Evolutionary conservation across 2,797 vertebrate species (phyloP), one percentile per base, ranked within the genome.

Genomic region (Gobionotothen gibberifrons): DNA sequence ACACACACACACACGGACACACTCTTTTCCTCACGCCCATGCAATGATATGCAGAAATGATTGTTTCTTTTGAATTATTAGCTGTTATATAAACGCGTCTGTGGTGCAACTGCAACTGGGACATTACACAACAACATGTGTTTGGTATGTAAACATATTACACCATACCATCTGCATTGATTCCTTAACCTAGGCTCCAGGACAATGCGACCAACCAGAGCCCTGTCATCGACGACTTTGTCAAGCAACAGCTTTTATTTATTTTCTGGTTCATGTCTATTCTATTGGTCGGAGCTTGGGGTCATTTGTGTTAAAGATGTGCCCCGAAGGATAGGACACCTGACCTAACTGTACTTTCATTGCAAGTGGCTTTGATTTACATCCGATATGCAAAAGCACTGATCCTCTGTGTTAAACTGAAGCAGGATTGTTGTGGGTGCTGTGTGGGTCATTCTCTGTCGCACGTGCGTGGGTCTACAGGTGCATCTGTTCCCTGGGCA

Each of bases 1-100:
- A 32, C 22, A 22, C 19, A 54, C 72, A 77, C 56, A 14, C 60
- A 36, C 32, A 36, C 1, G 36, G 1, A 36, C 32, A 36, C 32
- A 0, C 32, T 32, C 32, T 15, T 51, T 60, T 78, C 40, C 40
- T 58, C 39, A 14, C 21, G 6, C 55, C 55, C 61, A 44, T 75
- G 53, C 74, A 79, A 65, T 69, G 43, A 80, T 75, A 67, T 83
- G 59, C 16, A 48, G 55, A 67, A 69, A 46, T 71, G 15, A 68
- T 86, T 69, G 63, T 67, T 76, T 79, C 15, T 61, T 15, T 5
- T 65, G 73, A 84, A 49, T 88, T 87, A 89, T 57, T 69, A 83
- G 75, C 59, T 76, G 79, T 81, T 77, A 62, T n/a, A 43, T 65
- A 55, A 84, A 84, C 54, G 9, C 12, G 1, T 63, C 49, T 40